Conservation (phyloP, 2,113 vertebrate genomes). For the Chelonoidis abingdonii region DNA sequence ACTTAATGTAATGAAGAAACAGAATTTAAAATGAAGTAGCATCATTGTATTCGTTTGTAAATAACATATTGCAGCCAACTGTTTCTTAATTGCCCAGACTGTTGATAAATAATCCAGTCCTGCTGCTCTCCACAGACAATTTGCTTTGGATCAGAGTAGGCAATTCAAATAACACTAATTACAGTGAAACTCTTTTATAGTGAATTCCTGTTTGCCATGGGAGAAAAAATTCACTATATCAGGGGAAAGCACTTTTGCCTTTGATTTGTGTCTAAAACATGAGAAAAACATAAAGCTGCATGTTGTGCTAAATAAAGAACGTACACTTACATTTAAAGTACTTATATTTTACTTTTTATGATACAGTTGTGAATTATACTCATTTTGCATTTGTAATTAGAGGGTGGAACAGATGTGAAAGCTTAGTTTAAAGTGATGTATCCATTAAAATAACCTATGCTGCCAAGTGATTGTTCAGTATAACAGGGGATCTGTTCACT, state of each 20-base stretch:
- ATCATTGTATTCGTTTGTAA: constrained; percentile 83
- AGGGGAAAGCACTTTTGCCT: constrained; percentile 57
- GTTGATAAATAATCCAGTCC: constrained; percentile 93
- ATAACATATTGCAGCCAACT: constrained; percentile 93
- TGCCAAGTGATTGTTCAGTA: constrained; percentile 73
- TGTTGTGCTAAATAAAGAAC: constrained; percentile 74
- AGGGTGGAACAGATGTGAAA: constrained; percentile 76
- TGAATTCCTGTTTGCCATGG: constrained; percentile 70
- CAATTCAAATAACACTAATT: constrained; percentile 92
- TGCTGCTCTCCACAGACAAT: constrained; percentile 89
- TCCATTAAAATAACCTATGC: constrained; percentile 77
- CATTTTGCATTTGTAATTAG: constrained; percentile 80
- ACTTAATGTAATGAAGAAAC: constrained; percentile 77
- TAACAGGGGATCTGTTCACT: constrained; percentile 61
- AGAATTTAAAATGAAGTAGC: constrained; percentile 79
- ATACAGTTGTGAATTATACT: constrained; percentile 74
- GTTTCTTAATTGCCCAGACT: constrained; percentile 94
- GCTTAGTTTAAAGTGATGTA: constrained; percentile 78
- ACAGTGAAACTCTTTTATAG: constrained; percentile 75
- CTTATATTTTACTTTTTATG: constrained; percentile 78
- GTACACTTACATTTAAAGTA: constrained; percentile 71
- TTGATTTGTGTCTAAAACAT: constrained; percentile 73
- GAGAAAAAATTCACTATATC: constrained; percentile 58
- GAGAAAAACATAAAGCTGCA: constrained; percentile 66
- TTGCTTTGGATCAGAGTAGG: constrained; percentile 92